These are phyloP conservation scores for Drosophila jambulina DNA, from an alignment of 1,140 invertebrate species.

Conservation along the genomic window DNA sequence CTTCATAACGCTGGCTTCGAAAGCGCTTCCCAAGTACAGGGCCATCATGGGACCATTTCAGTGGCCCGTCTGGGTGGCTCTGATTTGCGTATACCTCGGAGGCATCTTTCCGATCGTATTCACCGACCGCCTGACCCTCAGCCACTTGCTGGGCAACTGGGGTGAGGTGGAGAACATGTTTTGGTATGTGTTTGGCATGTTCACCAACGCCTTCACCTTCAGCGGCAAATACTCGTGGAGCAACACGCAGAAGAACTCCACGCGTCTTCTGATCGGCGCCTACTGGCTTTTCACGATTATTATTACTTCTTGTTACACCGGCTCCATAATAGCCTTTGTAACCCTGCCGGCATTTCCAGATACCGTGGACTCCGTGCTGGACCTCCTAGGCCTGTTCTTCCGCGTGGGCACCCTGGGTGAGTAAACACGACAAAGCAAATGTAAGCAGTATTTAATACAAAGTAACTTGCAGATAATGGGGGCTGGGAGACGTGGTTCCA, in stretches of 20 bases:
- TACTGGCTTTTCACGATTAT: constrained; percentile 93
- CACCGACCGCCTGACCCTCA: constrained; percentile 88
- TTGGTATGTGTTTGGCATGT: constrained; percentile 93
- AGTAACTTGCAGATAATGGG: constrained; percentile 86
- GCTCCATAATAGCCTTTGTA: constrained; percentile 92
- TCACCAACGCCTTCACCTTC: constrained; percentile 92
- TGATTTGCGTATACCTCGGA: constrained; percentile 89
- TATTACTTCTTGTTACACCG: constrained; percentile 91
- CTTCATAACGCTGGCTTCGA: constrained; percentile 90
- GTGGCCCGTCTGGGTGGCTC: constrained; percentile 90
- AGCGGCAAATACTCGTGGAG: constrained; percentile 89
- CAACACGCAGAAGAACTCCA: constrained; percentile 89
- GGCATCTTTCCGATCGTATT: constrained; percentile 90
- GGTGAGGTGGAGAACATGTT: constrained; percentile 91
- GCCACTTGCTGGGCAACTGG: constrained; percentile 88
- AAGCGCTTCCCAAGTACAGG: constrained; percentile 90
- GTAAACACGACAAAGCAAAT: not conserved
- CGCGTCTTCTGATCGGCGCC: constrained; percentile 89
- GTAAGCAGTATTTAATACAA: constrained; percentile 4
- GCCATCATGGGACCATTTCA: constrained; percentile 93
- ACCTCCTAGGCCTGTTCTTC: constrained; percentile 88
- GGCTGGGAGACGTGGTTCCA: constrained; percentile 90
- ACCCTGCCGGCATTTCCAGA: constrained; percentile 90
- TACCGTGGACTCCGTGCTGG: constrained; percentile 88
- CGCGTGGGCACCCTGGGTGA: constrained; percentile 80